phyloP scores from a whole-genome alignment of 2,113 vertebrate species.

The Trogon melanurus region DNA sequence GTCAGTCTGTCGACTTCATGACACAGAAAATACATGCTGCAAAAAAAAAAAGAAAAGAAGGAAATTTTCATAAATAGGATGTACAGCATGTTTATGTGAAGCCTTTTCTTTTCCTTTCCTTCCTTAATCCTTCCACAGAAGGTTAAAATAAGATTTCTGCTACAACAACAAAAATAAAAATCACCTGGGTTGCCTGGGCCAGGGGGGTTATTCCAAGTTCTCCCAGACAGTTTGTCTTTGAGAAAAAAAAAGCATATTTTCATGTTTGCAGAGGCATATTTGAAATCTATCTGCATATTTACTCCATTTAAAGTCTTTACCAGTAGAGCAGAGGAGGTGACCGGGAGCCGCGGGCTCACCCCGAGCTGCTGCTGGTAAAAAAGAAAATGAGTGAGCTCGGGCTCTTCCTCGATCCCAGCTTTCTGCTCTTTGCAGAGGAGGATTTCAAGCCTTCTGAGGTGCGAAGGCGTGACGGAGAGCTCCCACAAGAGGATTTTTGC shows the following conservation, averaged over 20 bases:
- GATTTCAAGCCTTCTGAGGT: not conserved
- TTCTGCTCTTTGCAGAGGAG: not conserved
- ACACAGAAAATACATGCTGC: not conserved
- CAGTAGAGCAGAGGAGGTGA: not conserved
- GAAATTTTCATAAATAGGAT: not conserved
- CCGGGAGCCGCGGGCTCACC: rapidly evolving
- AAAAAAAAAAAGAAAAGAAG: not conserved
- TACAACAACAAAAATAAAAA: not conserved
- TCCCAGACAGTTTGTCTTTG: not conserved
- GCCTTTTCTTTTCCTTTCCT: not conserved
- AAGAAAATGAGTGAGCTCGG: not conserved
- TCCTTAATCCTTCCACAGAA: not conserved
- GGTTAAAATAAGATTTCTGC: not conserved
- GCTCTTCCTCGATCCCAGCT: not conserved
- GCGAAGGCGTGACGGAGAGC: not conserved
- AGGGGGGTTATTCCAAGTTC: not conserved
- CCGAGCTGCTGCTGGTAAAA: too few species aligned
- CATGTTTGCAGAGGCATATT: too few species aligned
- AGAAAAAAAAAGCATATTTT: not conserved
- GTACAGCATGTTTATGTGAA: not conserved
- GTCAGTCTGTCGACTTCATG: not conserved
- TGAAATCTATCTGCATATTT: not conserved
- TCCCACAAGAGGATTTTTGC: not conserved
- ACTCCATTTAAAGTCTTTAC: not conserved
- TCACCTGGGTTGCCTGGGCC: not conserved